Base-by-base conservation (phyloP, 2,113 vertebrate species). In the Vicugna pacos region DNA sequence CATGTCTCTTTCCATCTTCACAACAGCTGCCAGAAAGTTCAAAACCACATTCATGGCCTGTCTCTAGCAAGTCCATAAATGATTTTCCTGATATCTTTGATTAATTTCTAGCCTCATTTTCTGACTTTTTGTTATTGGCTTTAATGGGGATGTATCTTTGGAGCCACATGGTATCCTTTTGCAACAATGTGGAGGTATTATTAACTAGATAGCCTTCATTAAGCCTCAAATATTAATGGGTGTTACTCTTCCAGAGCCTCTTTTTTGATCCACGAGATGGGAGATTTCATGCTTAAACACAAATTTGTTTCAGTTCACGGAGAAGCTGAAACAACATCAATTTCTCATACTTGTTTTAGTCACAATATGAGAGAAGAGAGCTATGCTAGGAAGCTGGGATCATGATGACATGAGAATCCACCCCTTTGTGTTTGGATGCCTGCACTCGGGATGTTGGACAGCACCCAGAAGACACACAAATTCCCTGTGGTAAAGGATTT, bases 331-430 rank as follows among this genome's bases (percentile, higher is more conserved):
- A 85, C 64, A 82, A 87, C 58, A 86, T 84, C 83, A 54, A 93
- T 81, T 87, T 96, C 69, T 96, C 52, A 88, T 56, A 81, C 50
- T 50, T 85, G 58, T 81, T 91, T 85, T 89, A 92, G 91, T 84
- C 72, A 86, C 28, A 84, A 69, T 83, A 20, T 92, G 62, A 84
- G 56, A 42, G 28, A 85, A 85, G 19, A 82, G 54, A 81, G n/a
- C 14, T n/a, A 42, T 16, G 28, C 26, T 69, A 72, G 79, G 79
- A 89, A 92, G 65, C 70, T 77, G 60, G 64, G 35, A 65, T 30
- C 35, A 85, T 22, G 32, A 60, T 22, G 60, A 81, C 16, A 38
- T 38, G 62, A 87, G 84, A 92, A 92, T 64, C 24, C 24, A 58
- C 22, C 48, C 19, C 72, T 80, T 70, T 8, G 1, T 48, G 48